These are phyloP conservation scores for Vidua macroura DNA, from an alignment of 2,113 vertebrate species.

Conservation along the genomic window DNA sequence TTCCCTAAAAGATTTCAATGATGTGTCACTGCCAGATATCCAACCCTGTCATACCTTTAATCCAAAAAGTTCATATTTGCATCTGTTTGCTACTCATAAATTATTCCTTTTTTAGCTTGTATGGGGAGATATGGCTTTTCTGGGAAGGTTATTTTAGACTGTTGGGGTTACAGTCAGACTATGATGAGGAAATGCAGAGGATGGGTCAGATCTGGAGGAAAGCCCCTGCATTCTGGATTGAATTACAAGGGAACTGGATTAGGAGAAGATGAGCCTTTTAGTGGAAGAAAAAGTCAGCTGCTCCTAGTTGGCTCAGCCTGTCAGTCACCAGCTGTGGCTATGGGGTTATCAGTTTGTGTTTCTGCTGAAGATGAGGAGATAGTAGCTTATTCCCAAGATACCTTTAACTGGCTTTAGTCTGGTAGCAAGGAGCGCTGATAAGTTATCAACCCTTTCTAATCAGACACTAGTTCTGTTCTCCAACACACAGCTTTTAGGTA, in stretches of 20 bases:
- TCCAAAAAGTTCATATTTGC: neutral
- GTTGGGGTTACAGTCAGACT: neutral
- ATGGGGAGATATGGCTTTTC: neutral
- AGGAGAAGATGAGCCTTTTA: neutral
- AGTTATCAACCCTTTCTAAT: neutral
- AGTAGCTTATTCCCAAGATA: neutral
- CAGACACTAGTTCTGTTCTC: neutral
- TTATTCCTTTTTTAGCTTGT: neutral
- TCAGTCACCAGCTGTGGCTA: neutral
- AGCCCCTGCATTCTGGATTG: neutral
- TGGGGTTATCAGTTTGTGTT: neutral
- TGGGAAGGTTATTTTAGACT: neutral
- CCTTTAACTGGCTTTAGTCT: neutral
- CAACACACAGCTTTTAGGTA: neutral
- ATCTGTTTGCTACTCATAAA: neutral
- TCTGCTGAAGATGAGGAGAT: neutral
- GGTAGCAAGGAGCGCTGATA: neutral
- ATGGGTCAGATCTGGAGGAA: fast-evolving
- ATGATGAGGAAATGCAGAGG: neutral
- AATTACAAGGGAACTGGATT: fast-evolving
- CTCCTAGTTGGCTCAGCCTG: neutral
- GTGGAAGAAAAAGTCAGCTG: neutral
- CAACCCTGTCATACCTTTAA: neutral
- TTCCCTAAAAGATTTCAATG: neutral
- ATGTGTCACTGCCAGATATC: neutral